Evolutionary conservation across 2,888 invertebrate species (phyloP).

Genomic region (Sinotaia quadrata): DNA sequence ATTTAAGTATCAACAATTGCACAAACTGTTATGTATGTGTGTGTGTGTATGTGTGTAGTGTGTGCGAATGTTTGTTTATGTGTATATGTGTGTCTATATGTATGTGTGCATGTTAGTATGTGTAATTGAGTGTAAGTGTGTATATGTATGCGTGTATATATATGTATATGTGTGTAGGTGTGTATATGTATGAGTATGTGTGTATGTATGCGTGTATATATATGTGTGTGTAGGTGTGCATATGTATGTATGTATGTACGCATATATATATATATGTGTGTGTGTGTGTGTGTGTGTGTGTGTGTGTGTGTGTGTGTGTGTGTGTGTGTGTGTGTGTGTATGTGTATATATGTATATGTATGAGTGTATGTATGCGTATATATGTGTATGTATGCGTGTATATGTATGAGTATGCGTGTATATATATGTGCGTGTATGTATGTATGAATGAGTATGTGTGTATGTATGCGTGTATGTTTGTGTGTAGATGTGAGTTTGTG

Average conservation of each 20-base stretch:
- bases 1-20: too few species aligned
- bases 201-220: too few species aligned
- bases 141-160: background rate
- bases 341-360: conserved; percentile 4
- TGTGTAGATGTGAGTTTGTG: too few species aligned
- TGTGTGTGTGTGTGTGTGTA: conserved; percentile 19
- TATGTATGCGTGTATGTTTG: too few species aligned
- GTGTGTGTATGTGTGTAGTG: background rate
- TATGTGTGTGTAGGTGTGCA: too few species aligned
- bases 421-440: conserved; percentile 22
- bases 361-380: background rate
- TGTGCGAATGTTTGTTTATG: too few species aligned
- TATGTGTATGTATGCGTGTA: background rate
- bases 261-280: conserved; percentile 9
- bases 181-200: conserved; percentile 14
- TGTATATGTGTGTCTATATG: too few species aligned
- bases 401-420: conserved; percentile 25
- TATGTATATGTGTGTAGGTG: conserved; percentile 21
- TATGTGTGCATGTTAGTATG: background rate
- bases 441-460: background rate
- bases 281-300: conserved; percentile 8
- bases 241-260: conserved; percentile 13
- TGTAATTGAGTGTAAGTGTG: background rate
- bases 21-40: conserved; percentile 6
- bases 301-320: background rate